Evolutionary conservation across 2,797 vertebrate genomes (phyloP), one percentile per base, ranked within the genome.

Genomic region (Leptatherina wallacei): DNA sequence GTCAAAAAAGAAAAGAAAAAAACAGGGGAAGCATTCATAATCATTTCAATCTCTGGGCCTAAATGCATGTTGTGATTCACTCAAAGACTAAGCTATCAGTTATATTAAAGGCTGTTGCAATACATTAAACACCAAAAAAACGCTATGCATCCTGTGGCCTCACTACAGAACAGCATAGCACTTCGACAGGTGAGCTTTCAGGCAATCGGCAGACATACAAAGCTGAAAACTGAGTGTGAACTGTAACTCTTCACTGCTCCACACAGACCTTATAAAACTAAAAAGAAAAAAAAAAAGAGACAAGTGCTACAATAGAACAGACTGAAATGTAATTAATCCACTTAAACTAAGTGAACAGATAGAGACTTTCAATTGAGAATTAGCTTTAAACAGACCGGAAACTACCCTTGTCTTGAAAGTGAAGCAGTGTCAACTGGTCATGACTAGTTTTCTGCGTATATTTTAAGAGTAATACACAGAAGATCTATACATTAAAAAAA

Each of bases 21-120:
- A 9, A 65, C 69, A 68, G 66, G 58, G 64, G 74, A 70, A 67
- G 71, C 11, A 35, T 83, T 49, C 67, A 79, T 80, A 73, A 85
- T 82, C 63, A 68, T 86, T 88, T 78, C 32, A 75, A 87, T 73
- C 82, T 92, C 79, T 81, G 76, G 88, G 87, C 85, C 82, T 82
- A 86, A 92, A 84, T 74, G 77, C 73, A 71, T 70, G 59, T 77
- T 78, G 79, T 84, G 78, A 88, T 82, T 75, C 67, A 86, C 78
- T 88, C 49, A 67, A 79, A 81, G 72, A 69, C 76, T 71, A 85
- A 82, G 80, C 56, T 80, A 80, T 91, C 86, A 78, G 75, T 76
- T 82, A 71, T 81, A 55, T 82, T 77, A 75, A 68, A 87, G 82
- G 80, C 82, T 82, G 65, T 56, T 79, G 83, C 71, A 90, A 85